Evolutionary conservation across 2,888 invertebrate species (phyloP), one percentile per base, ranked within the genome.

Genomic region (Taphrorychus bicolor): DNA sequence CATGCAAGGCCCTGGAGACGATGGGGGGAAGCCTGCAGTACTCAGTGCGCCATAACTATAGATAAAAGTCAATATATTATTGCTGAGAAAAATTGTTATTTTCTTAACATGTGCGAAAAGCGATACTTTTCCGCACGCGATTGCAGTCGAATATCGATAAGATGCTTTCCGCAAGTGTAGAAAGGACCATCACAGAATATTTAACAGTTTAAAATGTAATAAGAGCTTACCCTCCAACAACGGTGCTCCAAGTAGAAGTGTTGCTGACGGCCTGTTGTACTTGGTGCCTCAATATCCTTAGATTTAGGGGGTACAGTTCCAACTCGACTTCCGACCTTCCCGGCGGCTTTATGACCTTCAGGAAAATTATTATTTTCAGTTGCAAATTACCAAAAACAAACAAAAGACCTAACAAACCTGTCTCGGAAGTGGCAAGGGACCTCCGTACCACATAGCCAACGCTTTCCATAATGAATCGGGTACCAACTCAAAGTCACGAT

Each of bases 401-500:
- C 9, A 17, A 23, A 49, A 4, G 17, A 2, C 5, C 11, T 16
- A 22, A n/a, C n/a, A n/a, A n/a, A 67, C 68, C 84, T 92, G 92
- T 74, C 94, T 82, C 0, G 94, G 94, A 71, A 95, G 83, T 3
- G 94, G 91, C 68, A 89, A 82, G 2, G 91, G 91, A 7, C 90
- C 89, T 19, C 92, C 92, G 54, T 88, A 87, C 95, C 95, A 95
- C 72, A 89, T 87, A 69, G 91, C 89, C 11, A 96, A 82, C 0
- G 94, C 94, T 70, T 92, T 89, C 95, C 95, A 96, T 72, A 95
- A 83, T 49, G 92, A 89, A 77, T 94, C 94, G 1, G 95, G 94
- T 56, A 95, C 86, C 52, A 95, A 84, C 83, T 93, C 92, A 84
- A 94, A 96, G 85, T 96, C 95, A 66, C 91, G 85, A 73, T 89